Base-by-base conservation (phyloP, 2,113 vertebrate genomes). In the Condylura cristata region DNA sequence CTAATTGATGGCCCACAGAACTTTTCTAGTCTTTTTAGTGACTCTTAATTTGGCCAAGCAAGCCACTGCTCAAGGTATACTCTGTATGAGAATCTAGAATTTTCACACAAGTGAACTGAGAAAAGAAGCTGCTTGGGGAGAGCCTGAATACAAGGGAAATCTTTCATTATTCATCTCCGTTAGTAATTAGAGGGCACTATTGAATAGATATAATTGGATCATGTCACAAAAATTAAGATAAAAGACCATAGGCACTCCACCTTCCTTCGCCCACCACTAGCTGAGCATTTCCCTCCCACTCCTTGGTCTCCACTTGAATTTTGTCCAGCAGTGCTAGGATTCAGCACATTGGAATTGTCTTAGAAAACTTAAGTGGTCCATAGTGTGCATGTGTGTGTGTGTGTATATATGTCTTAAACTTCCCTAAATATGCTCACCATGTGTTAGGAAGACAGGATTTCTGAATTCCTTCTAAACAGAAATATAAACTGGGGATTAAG, bases 201-300 rank as follows among this genome's bases (percentile, higher is more conserved):
- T 97, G 91, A 97, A 97, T 78, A 93, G 95, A 93, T 91, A 86
- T 96, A 97, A 98, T 97, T 98, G 96, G 96, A 97, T 98, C 95
- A 96, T 97, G 97, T 98, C 97, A 98, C 92, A 97, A 96, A 98
- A 98, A 98, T 98, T 95, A 98, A 97, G 97, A 98, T 97, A 95
- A 97, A 98, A 97, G 89, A 92, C 90, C n/a, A 48, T 95, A 96
- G 96, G 94, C 93, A 81, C 80, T 11, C 72, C 71, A 78, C 39
- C 56, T 92, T 37, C 84, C 11, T 13, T 24, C 65, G 65, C 79
- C 30, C 14, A 24, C 30, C 37, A 8, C 18, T 28, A 58, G 30
- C n/a, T n/a, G 7, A 75, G 0, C 3, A 17, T 51, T 44, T 22
- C 13, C 30, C 39, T 32, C 17, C 34, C 6, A 13, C 14, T 66